phyloP scores from a whole-genome alignment of 1,140 invertebrate genomes.

The Psilanteris sp. region DNA sequence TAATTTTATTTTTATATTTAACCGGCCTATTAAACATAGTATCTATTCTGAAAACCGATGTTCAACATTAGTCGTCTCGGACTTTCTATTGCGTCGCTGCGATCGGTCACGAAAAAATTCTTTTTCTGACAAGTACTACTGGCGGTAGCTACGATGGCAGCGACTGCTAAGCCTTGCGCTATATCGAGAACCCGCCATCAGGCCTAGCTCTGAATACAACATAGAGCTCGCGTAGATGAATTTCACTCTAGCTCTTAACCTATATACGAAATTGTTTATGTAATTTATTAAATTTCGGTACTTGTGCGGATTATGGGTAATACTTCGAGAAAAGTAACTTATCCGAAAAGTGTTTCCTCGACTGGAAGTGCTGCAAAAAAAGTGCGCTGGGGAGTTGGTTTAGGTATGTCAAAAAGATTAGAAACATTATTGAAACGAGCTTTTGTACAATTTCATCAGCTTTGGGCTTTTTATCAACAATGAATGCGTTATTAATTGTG shows the following conservation, averaged over 20 bases:
- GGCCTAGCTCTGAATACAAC: slow-evolving; percentile 24
- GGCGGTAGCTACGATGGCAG: slow-evolving; percentile 41
- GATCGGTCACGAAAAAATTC: slow-evolving; percentile 41
- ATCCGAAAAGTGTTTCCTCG: slow-evolving; percentile 57
- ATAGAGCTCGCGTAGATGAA: slow-evolving; percentile 15
- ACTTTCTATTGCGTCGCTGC: slow-evolving; percentile 39
- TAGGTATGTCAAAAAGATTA: slow-evolving; percentile 72
- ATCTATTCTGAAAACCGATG: background rate
- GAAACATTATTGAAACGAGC: too few relatives aligned
- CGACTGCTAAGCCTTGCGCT: slow-evolving; percentile 67
- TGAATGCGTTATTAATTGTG: too few relatives aligned
- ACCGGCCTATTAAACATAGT: background rate
- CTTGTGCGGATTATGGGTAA: slow-evolving; percentile 72
- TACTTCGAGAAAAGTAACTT: slow-evolving; percentile 70
- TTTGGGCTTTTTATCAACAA: too few relatives aligned
- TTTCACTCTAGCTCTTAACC: slow-evolving; percentile 16
- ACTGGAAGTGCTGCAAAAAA: slow-evolving; percentile 49
- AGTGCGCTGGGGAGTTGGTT: slow-evolving; percentile 72
- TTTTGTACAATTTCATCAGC: too few relatives aligned
- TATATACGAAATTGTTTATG: slow-evolving; percentile 5
- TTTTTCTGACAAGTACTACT: slow-evolving; percentile 46
- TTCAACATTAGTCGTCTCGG: background rate
- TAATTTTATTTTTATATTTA: slow-evolving; percentile 2
- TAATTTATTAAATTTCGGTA: background rate
- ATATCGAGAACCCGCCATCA: slow-evolving; percentile 69